A percentile compares a stretch with the other conserved stretches of the same genome.
phyloP scores from a whole-genome alignment of 2,797 vertebrate species.

The Ciconia nigra region DNA sequence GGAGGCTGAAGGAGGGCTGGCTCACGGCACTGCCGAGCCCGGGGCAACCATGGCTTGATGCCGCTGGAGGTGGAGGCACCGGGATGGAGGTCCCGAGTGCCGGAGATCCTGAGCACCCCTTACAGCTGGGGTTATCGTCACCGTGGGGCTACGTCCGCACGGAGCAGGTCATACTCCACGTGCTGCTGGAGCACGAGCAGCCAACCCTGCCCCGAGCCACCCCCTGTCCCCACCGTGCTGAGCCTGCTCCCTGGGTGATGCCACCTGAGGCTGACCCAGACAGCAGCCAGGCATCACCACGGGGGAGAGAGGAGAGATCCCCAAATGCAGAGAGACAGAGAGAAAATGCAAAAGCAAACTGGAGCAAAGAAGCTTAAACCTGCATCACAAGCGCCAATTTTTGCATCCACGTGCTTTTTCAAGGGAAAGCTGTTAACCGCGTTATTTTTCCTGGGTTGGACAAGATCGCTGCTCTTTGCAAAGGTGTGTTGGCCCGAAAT shows the following conservation, averaged over 20 bases:
- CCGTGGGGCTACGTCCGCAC: background rate
- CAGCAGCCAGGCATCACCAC: accelerated
- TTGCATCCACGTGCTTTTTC: background rate
- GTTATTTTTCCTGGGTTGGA: background rate
- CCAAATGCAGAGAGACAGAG: background rate
- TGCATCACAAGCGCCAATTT: accelerated
- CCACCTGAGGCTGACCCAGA: background rate
- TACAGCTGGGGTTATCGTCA: background rate
- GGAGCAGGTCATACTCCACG: accelerated
- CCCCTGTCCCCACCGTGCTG: background rate
- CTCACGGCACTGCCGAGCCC: background rate
- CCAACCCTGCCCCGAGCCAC: background rate
- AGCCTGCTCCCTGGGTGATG: background rate
- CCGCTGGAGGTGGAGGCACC: background rate
- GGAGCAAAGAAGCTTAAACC: background rate
- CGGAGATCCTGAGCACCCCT: background rate
- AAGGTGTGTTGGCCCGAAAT: background rate
- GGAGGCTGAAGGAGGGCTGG: background rate
- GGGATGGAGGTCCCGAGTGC: too few species aligned
- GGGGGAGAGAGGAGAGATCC: background rate
- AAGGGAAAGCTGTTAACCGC: background rate
- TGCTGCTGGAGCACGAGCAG: background rate
- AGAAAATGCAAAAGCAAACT: background rate
- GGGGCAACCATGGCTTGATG: accelerated
- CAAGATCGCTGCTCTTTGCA: background rate